A percentile compares a stretch with the other conserved stretches of the same genome.
These are phyloP conservation scores for Galemys pyrenaicus DNA, from an alignment of 2,113 vertebrate species.

Conservation along the genomic window DNA sequence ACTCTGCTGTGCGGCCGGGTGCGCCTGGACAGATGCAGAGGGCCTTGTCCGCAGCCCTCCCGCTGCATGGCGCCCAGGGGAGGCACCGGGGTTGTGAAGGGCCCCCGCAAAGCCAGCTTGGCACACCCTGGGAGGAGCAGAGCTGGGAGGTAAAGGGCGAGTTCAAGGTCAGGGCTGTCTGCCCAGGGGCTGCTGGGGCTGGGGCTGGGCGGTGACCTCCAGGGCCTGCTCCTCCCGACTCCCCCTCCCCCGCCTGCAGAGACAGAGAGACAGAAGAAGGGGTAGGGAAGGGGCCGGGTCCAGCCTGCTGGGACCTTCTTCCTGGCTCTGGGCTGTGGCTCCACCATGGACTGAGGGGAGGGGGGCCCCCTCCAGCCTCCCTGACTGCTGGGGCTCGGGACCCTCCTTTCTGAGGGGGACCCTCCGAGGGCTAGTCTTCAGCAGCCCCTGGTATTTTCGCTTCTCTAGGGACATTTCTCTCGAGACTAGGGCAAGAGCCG, in stretches of 20 bases:
- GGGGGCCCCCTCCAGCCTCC: background rate
- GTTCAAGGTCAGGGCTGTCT: slow-evolving; percentile 39
- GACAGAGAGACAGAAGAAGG: background rate
- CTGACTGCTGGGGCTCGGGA: background rate
- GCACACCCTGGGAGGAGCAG: too few relatives aligned
- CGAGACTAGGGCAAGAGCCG: background rate
- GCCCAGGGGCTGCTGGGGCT: too few relatives aligned
- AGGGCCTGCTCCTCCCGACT: background rate
- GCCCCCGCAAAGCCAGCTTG: too few relatives aligned
- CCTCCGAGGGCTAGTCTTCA: too few relatives aligned
- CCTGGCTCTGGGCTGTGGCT: background rate
- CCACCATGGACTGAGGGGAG: background rate
- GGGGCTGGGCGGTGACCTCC: too few relatives aligned
- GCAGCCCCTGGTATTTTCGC: background rate
- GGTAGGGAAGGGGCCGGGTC: background rate
- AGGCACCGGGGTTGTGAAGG: too few relatives aligned
- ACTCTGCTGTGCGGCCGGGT: too few relatives aligned
- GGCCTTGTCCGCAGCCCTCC: too few relatives aligned
- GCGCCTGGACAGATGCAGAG: too few relatives aligned
- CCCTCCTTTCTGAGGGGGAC: too few relatives aligned
- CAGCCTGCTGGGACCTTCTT: background rate
- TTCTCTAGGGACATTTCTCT: background rate
- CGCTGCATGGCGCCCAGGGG: too few relatives aligned
- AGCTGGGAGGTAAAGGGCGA: background rate
- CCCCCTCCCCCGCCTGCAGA: too few relatives aligned